phyloP scores from a whole-genome alignment of 2,797 vertebrate species.

The Scolopax bukidnonensis region DNA sequence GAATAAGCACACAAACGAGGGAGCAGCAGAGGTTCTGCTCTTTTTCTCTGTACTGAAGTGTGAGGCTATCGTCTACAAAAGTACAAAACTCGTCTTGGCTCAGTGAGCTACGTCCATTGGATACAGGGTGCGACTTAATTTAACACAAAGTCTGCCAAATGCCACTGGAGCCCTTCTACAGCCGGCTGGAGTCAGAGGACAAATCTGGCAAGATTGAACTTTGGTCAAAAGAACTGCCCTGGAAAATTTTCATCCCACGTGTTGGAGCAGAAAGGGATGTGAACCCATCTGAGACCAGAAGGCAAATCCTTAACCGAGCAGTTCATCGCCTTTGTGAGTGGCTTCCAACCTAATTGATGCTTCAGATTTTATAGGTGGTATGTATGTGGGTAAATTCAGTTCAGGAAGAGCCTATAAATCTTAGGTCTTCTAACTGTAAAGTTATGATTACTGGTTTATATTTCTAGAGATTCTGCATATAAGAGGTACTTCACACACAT shows the following conservation, averaged over 20 bases:
- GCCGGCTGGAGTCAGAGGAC: conserved; percentile 18
- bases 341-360: neutral
- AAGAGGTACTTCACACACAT: neutral
- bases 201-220: neutral
- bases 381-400: neutral
- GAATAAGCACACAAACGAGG: neutral
- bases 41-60: neutral
- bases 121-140: neutral
- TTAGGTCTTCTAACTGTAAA: neutral
- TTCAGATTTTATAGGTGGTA: neutral
- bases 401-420: neutral
- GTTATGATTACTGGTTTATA: neutral
- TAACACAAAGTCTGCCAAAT: neutral
- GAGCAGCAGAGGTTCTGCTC: neutral
- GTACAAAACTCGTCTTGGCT: neutral
- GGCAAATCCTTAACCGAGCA: neutral
- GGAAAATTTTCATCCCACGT: neutral
- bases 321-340: neutral
- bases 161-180: neutral
- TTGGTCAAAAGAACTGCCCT: neutral
- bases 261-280: neutral
- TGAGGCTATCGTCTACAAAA: conserved; percentile 1
- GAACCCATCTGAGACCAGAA: neutral
- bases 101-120: neutral
- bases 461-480: neutral